Evolutionary conservation across 2,113 vertebrate genomes (phyloP).

Genomic region (Prolemur simus): DNA sequence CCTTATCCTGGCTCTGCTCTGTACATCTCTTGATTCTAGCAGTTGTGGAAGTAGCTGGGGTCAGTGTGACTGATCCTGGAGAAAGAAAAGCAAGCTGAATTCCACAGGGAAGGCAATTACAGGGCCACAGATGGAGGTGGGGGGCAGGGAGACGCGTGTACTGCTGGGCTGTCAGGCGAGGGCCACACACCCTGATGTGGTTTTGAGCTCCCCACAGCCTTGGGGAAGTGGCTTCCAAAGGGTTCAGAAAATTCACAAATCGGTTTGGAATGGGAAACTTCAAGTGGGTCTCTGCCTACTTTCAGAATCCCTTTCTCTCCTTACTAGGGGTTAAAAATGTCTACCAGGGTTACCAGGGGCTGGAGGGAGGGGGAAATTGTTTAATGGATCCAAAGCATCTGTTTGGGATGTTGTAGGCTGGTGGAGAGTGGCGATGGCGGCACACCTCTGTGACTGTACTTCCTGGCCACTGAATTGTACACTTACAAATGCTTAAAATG

Average conservation of each 20-base stretch:
- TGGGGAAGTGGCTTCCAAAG: not conserved
- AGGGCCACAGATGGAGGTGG: not conserved
- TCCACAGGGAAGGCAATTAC: not conserved
- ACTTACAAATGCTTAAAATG: not conserved
- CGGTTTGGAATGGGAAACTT: conserved; percentile 4
- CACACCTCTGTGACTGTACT: not conserved
- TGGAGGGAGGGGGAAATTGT: not conserved
- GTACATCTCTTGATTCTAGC: conserved; percentile 28
- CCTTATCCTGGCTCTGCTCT: not conserved
- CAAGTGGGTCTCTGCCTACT: not conserved
- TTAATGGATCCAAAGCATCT: not conserved
- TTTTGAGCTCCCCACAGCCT: not conserved
- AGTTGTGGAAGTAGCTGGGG: not conserved
- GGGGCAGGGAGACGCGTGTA: not conserved
- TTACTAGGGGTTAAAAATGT: not conserved
- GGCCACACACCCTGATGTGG: not conserved
- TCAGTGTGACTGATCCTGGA: not conserved
- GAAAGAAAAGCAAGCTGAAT: not conserved
- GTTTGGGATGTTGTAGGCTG: not conserved
- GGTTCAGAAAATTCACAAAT: not conserved
- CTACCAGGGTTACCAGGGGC: not conserved
- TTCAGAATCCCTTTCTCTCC: not conserved
- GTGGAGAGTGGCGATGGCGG: not conserved
- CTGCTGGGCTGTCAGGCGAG: not conserved
- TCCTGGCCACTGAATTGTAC: not conserved